Percentiles rank a stretch among this genome's conserved stretches.
Conservation (phyloP, 2,888 invertebrate species). For the Oxystoma pomonae region DNA sequence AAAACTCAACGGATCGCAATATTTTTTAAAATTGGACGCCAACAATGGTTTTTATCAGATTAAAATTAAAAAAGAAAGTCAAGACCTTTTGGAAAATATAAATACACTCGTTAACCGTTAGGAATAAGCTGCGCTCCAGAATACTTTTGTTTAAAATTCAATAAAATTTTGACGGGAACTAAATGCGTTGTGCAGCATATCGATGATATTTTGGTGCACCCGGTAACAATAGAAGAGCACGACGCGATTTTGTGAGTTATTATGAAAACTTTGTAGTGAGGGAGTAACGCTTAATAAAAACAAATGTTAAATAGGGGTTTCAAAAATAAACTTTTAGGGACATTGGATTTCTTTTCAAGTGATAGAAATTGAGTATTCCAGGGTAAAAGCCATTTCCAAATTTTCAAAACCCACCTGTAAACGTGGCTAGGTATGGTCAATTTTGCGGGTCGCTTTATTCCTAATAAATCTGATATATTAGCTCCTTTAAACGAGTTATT, state of each 20-base stretch:
- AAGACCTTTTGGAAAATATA: constrained; percentile 12
- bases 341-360: not conserved
- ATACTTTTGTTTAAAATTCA: constrained; percentile 12
- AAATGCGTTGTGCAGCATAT: constrained; percentile 17
- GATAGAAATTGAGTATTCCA: constrained; percentile 6
- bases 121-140: constrained; percentile 15
- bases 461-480: constrained; percentile 12
- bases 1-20: constrained; percentile 24
- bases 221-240: constrained; percentile 14
- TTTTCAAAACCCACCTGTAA: constrained; percentile 8
- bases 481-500: constrained; percentile 8
- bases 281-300: constrained; percentile 15
- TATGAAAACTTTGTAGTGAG: not conserved
- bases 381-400: constrained; percentile 11
- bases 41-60: constrained; percentile 16
- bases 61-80: constrained; percentile 4
- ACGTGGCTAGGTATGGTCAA: constrained; percentile 16
- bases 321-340: constrained; percentile 4
- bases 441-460: constrained; percentile 11
- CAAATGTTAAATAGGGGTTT: constrained; percentile 13
- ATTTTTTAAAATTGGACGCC: constrained; percentile 31
- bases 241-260: constrained; percentile 12
- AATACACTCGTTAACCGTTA: constrained; percentile 11
- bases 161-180: constrained; percentile 13
- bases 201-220: constrained; percentile 14